Conservation (phyloP, 2,797 vertebrate species). For the Craterocephalus amniculus region DNA sequence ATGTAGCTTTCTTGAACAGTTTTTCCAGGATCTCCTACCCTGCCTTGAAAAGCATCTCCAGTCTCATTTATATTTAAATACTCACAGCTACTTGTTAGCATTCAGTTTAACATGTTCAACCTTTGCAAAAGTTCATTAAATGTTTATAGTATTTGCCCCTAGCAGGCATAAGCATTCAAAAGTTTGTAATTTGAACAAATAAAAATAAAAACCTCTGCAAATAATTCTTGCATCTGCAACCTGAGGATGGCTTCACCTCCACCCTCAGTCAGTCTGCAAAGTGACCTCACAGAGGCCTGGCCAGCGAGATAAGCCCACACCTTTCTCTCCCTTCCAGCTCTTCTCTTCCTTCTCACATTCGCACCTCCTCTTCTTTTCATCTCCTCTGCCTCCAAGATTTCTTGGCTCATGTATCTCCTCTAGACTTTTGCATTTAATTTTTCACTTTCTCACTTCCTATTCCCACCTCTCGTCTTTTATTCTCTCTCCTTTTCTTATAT, state of each 20-base stretch:
- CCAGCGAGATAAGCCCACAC: constrained; percentile 75
- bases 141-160: constrained; percentile 25
- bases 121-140: constrained; percentile 26
- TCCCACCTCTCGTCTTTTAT: constrained; percentile 16
- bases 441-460: constrained; percentile 29
- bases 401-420: constrained; percentile 21
- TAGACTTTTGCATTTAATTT: constrained; percentile 43
- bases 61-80: background rate
- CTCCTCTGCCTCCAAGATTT: constrained; percentile 36
- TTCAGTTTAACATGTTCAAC: background rate
- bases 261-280: constrained; percentile 62
- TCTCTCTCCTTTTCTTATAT: constrained; percentile 21
- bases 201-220: constrained; percentile 23
- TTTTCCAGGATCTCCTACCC: too few relatives aligned
- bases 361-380: constrained; percentile 20
- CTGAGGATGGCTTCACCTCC: constrained; percentile 43
- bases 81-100: constrained; percentile 10
- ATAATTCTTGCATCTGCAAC: constrained; percentile 53
- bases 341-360: constrained; percentile 23
- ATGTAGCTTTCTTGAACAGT: too few relatives aligned
- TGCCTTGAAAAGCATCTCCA: background rate
- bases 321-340: constrained; percentile 61
- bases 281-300: constrained; percentile 75
- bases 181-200: constrained; percentile 17
- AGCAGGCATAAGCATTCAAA: constrained; percentile 11